Conservation (phyloP, 2,113 vertebrate species). For the Emydocephalus ijimae region DNA sequence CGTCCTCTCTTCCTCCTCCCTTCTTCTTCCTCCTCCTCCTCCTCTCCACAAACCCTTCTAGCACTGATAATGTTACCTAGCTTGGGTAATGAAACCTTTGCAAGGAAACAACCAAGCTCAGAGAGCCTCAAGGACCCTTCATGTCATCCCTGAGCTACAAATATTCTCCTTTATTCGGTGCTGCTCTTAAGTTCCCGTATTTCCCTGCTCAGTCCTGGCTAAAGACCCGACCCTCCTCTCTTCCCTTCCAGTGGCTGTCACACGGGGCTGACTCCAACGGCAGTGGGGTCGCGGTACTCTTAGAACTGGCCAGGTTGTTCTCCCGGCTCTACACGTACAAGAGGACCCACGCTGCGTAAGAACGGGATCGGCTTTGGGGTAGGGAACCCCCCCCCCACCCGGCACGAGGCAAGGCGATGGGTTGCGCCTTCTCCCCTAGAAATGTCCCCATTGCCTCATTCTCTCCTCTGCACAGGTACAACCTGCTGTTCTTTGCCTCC, state of each 20-base stretch:
- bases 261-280: conserved; percentile 95
- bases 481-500: conserved; percentile 94
- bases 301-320: conserved; percentile 95
- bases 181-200: too few relatives aligned
- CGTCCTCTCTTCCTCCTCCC: too few relatives aligned
- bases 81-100: too few relatives aligned
- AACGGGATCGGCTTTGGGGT: background rate
- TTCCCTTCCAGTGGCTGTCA: conserved; percentile 83
- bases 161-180: too few relatives aligned
- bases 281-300: conserved; percentile 86
- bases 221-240: background rate
- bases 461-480: conserved; percentile 76
- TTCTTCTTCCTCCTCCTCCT: too few relatives aligned
- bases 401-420: background rate
- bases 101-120: too few relatives aligned
- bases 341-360: conserved; percentile 92
- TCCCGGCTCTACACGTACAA: conserved; percentile 97
- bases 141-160: too few relatives aligned
- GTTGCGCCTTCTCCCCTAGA: accelerated
- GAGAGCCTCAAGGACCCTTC: too few relatives aligned
- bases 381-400: too few relatives aligned
- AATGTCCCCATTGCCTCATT: background rate
- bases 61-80: too few relatives aligned
- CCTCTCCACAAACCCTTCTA: too few relatives aligned
- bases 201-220: background rate